Conservation (phyloP, 2,113 vertebrate genomes). For the Limnothrissa miodon region DNA sequence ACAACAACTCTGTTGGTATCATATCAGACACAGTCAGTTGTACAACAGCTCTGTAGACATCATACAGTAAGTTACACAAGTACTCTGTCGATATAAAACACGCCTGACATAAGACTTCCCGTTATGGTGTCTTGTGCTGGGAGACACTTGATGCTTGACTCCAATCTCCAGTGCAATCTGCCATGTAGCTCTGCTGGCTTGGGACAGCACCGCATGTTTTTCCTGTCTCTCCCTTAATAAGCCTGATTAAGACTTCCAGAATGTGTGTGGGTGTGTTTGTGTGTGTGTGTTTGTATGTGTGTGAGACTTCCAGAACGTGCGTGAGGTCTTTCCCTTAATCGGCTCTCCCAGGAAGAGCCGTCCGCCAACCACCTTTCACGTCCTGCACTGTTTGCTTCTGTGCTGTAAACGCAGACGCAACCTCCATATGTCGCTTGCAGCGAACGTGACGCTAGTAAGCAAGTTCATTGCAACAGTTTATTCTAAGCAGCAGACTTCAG, state of each 20-base stretch:
- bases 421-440: background rate
- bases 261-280: constrained; percentile 24
- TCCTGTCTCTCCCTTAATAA: constrained; percentile 10
- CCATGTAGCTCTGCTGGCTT: constrained; percentile 22
- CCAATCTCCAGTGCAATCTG: constrained; percentile 35
- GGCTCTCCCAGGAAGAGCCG: background rate
- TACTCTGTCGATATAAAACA: too few species aligned
- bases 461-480: background rate
- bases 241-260: constrained; percentile 39
- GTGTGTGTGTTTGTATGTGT: too few species aligned
- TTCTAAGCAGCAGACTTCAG: background rate
- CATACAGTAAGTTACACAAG: too few species aligned
- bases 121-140: constrained; percentile 36
- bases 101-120: too few species aligned
- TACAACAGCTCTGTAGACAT: too few species aligned
- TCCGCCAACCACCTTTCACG: background rate
- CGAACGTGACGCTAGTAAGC: background rate
- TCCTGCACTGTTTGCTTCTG: background rate
- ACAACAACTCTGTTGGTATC: too few species aligned
- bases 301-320: constrained; percentile 39
- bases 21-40: too few species aligned
- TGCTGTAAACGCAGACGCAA: background rate
- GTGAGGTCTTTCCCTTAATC: constrained; percentile 27
- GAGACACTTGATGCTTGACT: constrained; percentile 38
- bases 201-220: constrained; percentile 39